Percentiles rank a stretch among this genome's conserved stretches.
These are phyloP conservation scores for Biston stratarius DNA, from an alignment of 2,888 invertebrate species.

Conservation along the genomic window DNA sequence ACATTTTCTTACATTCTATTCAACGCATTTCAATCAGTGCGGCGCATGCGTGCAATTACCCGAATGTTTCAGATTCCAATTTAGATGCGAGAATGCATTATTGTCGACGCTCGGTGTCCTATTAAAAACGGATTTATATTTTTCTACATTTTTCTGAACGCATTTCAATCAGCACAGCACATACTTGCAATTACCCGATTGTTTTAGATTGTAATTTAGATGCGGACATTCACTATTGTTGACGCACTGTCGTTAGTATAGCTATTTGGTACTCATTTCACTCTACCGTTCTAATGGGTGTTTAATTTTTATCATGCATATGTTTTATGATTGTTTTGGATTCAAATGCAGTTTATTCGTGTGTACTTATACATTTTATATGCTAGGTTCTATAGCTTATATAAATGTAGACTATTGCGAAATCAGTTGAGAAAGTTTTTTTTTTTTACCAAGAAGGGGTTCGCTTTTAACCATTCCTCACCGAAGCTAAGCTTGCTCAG, in stretches of 20 bases:
- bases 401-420: too few species aligned
- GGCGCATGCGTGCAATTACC: constrained; percentile 31
- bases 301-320: not conserved
- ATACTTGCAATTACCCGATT: constrained; percentile 33
- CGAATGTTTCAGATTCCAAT: constrained; percentile 42
- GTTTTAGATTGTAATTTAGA: constrained; percentile 44
- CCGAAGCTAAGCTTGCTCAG: too few species aligned
- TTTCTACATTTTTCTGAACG: constrained; percentile 34
- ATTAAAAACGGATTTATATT: constrained; percentile 10
- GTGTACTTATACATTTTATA: too few species aligned
- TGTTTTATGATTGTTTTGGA: too few species aligned
- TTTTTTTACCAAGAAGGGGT: too few species aligned
- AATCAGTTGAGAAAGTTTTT: too few species aligned
- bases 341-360: too few species aligned
- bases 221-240: constrained; percentile 27
- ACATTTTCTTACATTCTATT: constrained; percentile 29
- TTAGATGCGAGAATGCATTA: constrained; percentile 36
- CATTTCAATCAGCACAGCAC: constrained; percentile 38
- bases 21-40: constrained; percentile 41
- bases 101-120: constrained; percentile 17
- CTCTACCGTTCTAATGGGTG: constrained; percentile 27
- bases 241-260: constrained; percentile 3
- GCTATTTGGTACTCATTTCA: constrained; percentile 28
- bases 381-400: too few species aligned
- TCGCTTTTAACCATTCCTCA: too few species aligned